Evolutionary conservation across 2,113 vertebrate genomes (phyloP).

Genomic region (Paralichthys olivaceus): DNA sequence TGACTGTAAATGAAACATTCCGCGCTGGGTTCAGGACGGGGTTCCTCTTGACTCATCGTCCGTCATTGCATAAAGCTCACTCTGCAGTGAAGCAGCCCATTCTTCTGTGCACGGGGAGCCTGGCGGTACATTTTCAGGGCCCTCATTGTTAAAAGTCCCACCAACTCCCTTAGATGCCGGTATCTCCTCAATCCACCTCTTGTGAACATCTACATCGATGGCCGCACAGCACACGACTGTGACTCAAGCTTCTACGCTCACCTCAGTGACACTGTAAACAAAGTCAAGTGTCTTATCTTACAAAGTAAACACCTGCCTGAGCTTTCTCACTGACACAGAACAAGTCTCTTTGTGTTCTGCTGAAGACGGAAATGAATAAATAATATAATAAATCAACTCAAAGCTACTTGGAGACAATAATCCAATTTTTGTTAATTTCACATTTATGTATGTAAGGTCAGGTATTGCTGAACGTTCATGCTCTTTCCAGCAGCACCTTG

Average conservation of each 20-base stretch:
- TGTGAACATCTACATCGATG: constrained; percentile 41
- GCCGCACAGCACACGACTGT: constrained; percentile 3
- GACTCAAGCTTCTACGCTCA: constrained; percentile 11
- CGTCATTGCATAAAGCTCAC: constrained; percentile 61
- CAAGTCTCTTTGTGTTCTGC: constrained; percentile 35
- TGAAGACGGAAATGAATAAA: constrained; percentile 2
- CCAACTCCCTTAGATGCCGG: constrained; percentile 51
- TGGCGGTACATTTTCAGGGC: constrained; percentile 58
- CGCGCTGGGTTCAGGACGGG: constrained; percentile 65
- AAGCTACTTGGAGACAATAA: background rate
- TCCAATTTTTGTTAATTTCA: background rate
- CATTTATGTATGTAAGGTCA: background rate
- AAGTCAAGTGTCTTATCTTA: constrained; percentile 41
- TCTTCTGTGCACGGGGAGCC: constrained; percentile 51
- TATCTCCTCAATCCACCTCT: constrained; percentile 52
- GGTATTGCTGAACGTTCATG: background rate
- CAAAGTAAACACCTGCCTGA: constrained; percentile 56
- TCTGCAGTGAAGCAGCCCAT: constrained; percentile 54
- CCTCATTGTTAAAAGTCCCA: constrained; percentile 57
- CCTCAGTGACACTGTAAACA: constrained; percentile 4
- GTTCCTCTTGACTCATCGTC: constrained; percentile 73
- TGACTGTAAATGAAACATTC: constrained; percentile 75
- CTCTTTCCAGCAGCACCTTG: constrained; percentile 18
- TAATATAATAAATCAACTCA: background rate
- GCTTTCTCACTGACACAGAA: constrained; percentile 37